Conservation (phyloP, 2,113 vertebrate genomes). For the Leucopsar rothschildi region DNA sequence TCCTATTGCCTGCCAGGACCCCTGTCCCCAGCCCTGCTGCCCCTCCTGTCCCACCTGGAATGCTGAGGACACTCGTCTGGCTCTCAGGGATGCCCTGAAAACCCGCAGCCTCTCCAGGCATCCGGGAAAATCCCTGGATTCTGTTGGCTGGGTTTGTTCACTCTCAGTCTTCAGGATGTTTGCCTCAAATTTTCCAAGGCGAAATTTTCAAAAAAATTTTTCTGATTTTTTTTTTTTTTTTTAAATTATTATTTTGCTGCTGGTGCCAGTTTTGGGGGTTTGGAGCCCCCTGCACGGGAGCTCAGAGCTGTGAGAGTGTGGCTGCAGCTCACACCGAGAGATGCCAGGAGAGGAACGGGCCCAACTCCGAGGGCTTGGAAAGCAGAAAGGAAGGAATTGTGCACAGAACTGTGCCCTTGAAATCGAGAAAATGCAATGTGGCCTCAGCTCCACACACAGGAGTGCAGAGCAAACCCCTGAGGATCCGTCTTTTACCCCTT, state of each 20-base stretch:
- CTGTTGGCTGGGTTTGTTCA: neutral
- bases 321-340: neutral
- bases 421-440: neutral
- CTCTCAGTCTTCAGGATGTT: accelerated
- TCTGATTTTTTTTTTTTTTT: too few species aligned
- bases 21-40: neutral
- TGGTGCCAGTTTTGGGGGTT: neutral
- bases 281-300: neutral
- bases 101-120: neutral
- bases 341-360: neutral
- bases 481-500: neutral
- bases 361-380: accelerated
- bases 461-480: neutral
- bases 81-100: neutral
- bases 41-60: neutral
- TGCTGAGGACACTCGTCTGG: neutral
- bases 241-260: neutral
- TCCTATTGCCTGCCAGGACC: neutral
- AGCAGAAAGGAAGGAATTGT: neutral
- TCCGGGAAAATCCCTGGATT: accelerated
- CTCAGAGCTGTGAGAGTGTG: accelerated
- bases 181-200: neutral
- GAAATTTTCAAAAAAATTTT: neutral
- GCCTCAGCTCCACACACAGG: neutral
- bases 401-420: neutral